Base-by-base conservation (phyloP, 2,888 invertebrate genomes). In the Pediacus dermestoides region DNA sequence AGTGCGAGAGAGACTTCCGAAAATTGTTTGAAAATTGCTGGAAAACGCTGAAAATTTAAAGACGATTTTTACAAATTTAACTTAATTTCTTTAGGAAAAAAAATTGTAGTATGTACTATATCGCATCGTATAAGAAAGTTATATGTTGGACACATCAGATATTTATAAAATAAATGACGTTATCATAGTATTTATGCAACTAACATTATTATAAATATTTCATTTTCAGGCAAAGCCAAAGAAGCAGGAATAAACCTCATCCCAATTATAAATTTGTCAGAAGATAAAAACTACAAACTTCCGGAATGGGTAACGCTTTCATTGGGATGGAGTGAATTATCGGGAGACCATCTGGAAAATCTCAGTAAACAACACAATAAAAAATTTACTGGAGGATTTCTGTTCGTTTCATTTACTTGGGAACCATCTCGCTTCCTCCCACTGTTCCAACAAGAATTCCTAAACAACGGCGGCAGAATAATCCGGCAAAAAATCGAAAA, bases 341-440 rank as follows among this genome's bases (percentile, higher is more conserved):
- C 54, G 1, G 35, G 53, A 6, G 41, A 57, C 1, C 53, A 70
- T 43, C 48, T 80, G 18, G 54, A 61, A 7, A 58, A 48, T 9
- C 61, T 70, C 16, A 67, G 62, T 40, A 44, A 46, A 9, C 62
- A 68, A 30, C 61, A 70, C 30, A 48, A 53, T 1, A 58, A 60
- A 27, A 64, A 66, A 37, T 74, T 72, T 48, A 69, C 61, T 71
- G 68, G 68, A 1, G 89, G 85, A 0, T 70, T 74, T 34, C 74
- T 74, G 2, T 85, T 81, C 49, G 71, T 81, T 0, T 78, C 85
- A 0, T 83, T 83, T 52, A 78, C 81, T 1, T 77, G 78, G 16
- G 84, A 87, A 51, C 78, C 84, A 0, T 52, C 70, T 0, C 73
- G 73, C 36, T 68, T 87, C n/a, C 62, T 91, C 10, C 81, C 82